These are phyloP conservation scores for Nothocercus nigrocapillus DNA, from an alignment of 2,113 vertebrate genomes.

Conservation along the genomic window DNA sequence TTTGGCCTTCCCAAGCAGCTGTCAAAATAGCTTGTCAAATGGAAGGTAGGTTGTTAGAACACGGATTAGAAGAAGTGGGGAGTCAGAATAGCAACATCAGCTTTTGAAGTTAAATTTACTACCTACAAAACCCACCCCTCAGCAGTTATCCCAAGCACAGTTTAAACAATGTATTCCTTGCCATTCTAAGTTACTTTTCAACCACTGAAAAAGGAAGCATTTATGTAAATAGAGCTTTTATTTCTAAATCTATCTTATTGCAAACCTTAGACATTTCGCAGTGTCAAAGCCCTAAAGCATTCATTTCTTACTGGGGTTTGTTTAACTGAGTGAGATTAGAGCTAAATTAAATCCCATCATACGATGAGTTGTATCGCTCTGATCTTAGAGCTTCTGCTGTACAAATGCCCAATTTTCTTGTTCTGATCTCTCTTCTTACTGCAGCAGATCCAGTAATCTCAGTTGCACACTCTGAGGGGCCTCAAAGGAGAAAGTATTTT, in stretches of 20 bases:
- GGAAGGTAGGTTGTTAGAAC: not conserved
- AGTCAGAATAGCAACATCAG: not conserved
- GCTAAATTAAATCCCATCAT: not conserved
- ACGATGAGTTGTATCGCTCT: not conserved
- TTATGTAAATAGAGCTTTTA: not conserved
- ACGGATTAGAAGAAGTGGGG: not conserved
- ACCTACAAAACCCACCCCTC: not conserved
- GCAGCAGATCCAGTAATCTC: constrained; percentile 5
- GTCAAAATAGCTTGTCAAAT: not conserved
- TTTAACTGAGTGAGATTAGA: not conserved
- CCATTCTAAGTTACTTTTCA: not conserved
- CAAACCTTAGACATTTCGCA: not conserved
- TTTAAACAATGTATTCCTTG: not conserved
- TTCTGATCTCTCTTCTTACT: not conserved
- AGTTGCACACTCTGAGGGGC: not conserved
- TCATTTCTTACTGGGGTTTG: not conserved
- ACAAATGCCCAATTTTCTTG: not conserved
- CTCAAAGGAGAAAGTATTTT: constrained; percentile 27
- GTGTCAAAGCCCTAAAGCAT: not conserved
- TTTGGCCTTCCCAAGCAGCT: not conserved
- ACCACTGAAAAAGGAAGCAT: not conserved
- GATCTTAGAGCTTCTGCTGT: not conserved
- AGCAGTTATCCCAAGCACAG: not conserved
- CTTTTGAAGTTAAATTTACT: not conserved
- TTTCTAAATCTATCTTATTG: not conserved